Base-by-base conservation (phyloP, 2,888 invertebrate genomes). In the Noctua janthe region DNA sequence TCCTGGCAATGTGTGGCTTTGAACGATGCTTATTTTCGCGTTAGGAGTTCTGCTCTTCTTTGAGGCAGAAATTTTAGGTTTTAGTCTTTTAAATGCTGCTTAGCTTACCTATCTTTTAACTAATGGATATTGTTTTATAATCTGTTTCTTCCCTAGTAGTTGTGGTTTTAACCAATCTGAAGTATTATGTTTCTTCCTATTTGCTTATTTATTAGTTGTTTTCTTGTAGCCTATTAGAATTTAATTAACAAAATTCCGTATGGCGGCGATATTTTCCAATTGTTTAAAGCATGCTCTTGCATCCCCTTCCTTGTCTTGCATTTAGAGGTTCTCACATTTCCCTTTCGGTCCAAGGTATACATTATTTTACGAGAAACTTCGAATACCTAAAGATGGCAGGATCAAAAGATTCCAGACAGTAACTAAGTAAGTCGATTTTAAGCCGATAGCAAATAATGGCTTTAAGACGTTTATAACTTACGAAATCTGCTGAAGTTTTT, bases 301-400 rank as follows among this genome's bases (percentile, higher is more conserved):
- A 90, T 91, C 87, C 86, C 83, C 85, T 89, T 85, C 84, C 87
- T 84, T 84, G 89, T 89, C 84, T 89, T 92, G 91, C 91, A 92
- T 90, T 88, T 89, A 90, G 85, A 91, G 92, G 91, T 92, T 94
- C 92, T 93, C 93, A 94, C 91, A 91, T 91, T 92, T 93, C 92
- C 92, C 92, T 91, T 89, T 88, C 70, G 73, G 29, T 88, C 80
- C 80, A 78, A 86, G 69, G 35, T 81, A 76, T 73, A 85, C 13
- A 85, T 85, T 56, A 76, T 86, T 81, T 81, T 79, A 76, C 73
- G 71, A 78, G 71, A 82, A 78, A 80, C 62, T 82, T 79, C 51
- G 8, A 72, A 70, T 80, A 73, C 66, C 74, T 70, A 59, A 80
- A 82, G 88, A 71, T 80, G 59, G 81, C 80, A 84, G 80, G 82